phyloP scores from a whole-genome alignment of 2,113 vertebrate species.

The Lepus timidus region DNA sequence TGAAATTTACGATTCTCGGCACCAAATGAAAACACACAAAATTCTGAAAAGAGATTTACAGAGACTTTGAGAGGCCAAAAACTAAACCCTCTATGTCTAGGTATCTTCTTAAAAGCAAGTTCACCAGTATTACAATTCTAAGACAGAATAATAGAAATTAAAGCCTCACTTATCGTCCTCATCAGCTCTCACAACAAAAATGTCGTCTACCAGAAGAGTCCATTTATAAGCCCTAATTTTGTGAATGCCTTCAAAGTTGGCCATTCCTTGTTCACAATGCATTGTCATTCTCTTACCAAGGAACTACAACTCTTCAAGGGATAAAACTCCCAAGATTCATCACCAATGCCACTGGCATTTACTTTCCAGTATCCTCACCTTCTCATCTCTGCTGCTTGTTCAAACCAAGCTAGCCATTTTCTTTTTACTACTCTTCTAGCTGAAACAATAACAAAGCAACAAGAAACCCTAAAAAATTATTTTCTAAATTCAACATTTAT shows the following conservation, averaged over 20 bases:
- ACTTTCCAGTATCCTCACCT: conserved; percentile 38
- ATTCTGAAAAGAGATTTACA: conserved; percentile 20
- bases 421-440: conserved; percentile 46
- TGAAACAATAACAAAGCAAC: conserved; percentile 54
- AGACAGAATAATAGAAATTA: conserved; percentile 46
- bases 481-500: conserved; percentile 66
- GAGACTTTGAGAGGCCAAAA: not conserved
- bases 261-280: not conserved
- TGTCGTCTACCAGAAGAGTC: not conserved
- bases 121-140: conserved; percentile 53
- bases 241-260: not conserved
- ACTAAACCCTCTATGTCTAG: conserved; percentile 12
- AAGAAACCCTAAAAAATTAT: conserved; percentile 19
- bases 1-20: conserved; percentile 44
- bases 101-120: conserved; percentile 50
- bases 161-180: conserved; percentile 53
- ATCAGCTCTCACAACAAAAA: conserved; percentile 41
- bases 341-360: not conserved
- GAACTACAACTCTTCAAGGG: conserved; percentile 30
- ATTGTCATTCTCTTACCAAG: not conserved
- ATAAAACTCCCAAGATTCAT: conserved; percentile 47
- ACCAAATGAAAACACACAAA: conserved; percentile 65
- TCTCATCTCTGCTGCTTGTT: conserved; percentile 46
- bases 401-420: conserved; percentile 42
- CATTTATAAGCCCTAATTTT: conserved; percentile 19